A percentile compares a stretch with the other conserved stretches of the same genome.
Evolutionary conservation across 2,113 vertebrate genomes (phyloP).

Genomic region (Marmota monax): DNA sequence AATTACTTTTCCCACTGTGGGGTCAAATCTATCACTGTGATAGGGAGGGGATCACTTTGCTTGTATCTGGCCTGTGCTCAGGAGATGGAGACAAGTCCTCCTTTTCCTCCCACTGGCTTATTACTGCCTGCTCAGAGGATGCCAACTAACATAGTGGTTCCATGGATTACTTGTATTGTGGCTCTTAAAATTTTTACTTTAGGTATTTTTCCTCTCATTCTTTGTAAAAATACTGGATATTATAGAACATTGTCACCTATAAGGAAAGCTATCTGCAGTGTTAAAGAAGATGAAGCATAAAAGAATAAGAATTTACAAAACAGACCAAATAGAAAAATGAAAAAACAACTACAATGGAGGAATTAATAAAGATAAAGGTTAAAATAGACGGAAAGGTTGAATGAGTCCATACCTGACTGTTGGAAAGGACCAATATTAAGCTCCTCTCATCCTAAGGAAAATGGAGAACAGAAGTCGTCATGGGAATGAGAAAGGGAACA

Average conservation of each 20-base stretch:
- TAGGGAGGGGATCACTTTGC: neutral
- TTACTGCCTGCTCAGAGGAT: neutral
- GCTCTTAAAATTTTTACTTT: neutral
- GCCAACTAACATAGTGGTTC: neutral
- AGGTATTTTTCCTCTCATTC: conserved; percentile 14
- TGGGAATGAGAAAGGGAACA: neutral
- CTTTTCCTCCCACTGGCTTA: neutral
- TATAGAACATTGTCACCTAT: neutral
- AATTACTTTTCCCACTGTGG: neutral
- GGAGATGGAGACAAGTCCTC: neutral
- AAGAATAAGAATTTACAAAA: neutral
- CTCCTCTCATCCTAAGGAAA: neutral
- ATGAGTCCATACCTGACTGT: neutral
- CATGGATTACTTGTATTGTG: neutral
- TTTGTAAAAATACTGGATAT: neutral
- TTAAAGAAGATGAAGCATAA: neutral
- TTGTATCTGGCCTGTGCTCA: neutral
- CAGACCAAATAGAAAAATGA: neutral
- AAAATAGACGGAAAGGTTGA: neutral
- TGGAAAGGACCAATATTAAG: neutral
- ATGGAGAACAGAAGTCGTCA: neutral
- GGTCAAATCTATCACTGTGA: neutral
- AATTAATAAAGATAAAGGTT: neutral
- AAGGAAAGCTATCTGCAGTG: neutral
- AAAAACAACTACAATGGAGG: neutral